Conservation (phyloP, 2,113 vertebrate genomes). For the Leptobrachium ailaonicum region DNA sequence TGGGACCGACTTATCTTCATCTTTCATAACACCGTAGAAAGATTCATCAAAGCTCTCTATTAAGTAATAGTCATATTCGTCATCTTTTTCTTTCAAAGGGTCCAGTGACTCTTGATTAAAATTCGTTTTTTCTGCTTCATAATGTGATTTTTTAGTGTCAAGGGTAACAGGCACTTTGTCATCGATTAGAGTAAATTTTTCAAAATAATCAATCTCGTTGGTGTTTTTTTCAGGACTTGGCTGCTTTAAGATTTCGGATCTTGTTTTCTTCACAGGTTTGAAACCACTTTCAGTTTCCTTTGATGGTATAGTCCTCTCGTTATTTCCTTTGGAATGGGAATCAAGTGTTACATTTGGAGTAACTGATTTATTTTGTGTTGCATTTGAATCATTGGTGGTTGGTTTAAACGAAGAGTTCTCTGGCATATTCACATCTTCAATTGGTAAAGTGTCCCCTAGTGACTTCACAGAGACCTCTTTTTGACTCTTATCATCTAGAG, state of each 20-base stretch:
- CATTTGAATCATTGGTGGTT: background rate
- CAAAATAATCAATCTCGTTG: slow-evolving; percentile 85
- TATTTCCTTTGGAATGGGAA: slow-evolving; percentile 32
- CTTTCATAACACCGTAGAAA: slow-evolving; percentile 74
- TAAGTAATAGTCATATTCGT: slow-evolving; percentile 77
- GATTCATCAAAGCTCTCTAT: slow-evolving; percentile 81
- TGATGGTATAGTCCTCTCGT: slow-evolving; percentile 9
- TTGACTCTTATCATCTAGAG: background rate
- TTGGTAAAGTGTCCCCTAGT: background rate
- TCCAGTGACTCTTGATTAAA: slow-evolving; percentile 54
- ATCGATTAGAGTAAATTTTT: slow-evolving; percentile 88
- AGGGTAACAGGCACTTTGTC: slow-evolving; percentile 66
- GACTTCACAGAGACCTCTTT: background rate
- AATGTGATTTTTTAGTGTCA: slow-evolving; percentile 56
- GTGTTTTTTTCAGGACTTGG: slow-evolving; percentile 51
- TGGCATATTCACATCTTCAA: background rate
- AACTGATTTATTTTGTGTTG: background rate
- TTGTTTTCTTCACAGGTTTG: slow-evolving; percentile 44
- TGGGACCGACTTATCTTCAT: background rate
- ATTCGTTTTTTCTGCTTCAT: slow-evolving; percentile 54
- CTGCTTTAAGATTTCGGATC: background rate
- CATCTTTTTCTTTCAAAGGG: slow-evolving; percentile 52
- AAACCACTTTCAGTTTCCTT: slow-evolving; percentile 48
- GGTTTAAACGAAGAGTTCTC: background rate
- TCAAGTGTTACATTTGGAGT: slow-evolving; percentile 41